Base-by-base conservation (phyloP, 2,888 invertebrate species). In the Pristionchus fissidentatus region DNA sequence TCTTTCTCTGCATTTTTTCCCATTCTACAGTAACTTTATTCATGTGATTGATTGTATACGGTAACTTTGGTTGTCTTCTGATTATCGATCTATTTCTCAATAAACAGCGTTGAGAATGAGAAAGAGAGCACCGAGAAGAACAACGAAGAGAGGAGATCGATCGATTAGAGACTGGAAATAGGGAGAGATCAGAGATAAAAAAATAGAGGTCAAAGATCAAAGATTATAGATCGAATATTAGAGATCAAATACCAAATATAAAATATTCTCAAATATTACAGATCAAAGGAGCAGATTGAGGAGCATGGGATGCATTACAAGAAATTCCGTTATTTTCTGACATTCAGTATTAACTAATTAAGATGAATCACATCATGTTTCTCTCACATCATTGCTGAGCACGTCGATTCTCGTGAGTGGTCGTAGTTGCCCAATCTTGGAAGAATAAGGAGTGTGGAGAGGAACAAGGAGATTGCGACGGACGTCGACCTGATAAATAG, bases 1-100 rank as follows among this genome's bases (percentile, higher is more conserved):
- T n/a, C n/a, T n/a, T n/a, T n/a, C n/a, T n/a, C n/a, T n/a, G n/a
- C n/a, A n/a, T n/a, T n/a, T n/a, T n/a, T n/a, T n/a, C n/a, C n/a
- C n/a, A n/a, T 43, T 70, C 70, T 70, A 70, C 70, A 70, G 38
- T 70, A 35, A 70, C 70, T 70, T 70, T 70, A 70, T 70, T 70
- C 70, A 41, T 38, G 29, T 7, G n/a, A 70, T n/a, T 26, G n/a
- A n/a, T n/a, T 70, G 70, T 26, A 41, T n/a, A 43, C 7, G 70
- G 70, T 70, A 70, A 41, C 43, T 70, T 70, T 70, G 10, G 43
- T 35, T 26, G n/a, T 70, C 7, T 26, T 8, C 13, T 32, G 7
- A 35, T 57, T 29, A 26, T 8, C n/a, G 57, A 57, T 55, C 55
- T 10, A 46, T 46, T n/a, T 5, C 7, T 55, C 55, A 70, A 70